These are phyloP conservation scores for Amorpha juglandis DNA, from an alignment of 2,888 invertebrate genomes.

Conservation along the genomic window DNA sequence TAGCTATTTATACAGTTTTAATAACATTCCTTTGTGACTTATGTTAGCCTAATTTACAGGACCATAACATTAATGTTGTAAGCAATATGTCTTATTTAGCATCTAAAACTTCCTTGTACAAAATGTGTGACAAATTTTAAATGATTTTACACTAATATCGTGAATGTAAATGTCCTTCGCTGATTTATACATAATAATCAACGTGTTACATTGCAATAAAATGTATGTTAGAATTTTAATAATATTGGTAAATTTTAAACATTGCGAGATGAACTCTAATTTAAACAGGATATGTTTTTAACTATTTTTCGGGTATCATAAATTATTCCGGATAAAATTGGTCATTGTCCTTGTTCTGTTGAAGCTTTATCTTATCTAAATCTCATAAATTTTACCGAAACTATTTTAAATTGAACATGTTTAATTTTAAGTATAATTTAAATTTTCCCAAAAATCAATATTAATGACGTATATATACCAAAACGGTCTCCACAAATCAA, in stretches of 20 bases:
- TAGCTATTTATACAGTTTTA: background rate
- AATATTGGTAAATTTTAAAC: too few species aligned
- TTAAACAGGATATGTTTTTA: background rate
- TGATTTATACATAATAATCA: too few species aligned
- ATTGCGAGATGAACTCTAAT: background rate
- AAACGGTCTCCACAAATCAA: background rate
- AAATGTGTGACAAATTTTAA: conserved; percentile 7
- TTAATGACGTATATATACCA: background rate
- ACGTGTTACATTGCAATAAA: too few species aligned
- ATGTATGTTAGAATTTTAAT: too few species aligned
- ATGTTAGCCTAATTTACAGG: background rate
- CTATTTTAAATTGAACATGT: background rate
- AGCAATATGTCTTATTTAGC: conserved; percentile 2
- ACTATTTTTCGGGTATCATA: background rate
- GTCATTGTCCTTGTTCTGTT: background rate
- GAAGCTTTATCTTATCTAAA: conserved; percentile 13
- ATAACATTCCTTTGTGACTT: background rate
- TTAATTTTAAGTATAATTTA: background rate
- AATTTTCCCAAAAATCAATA: background rate
- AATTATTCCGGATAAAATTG: background rate
- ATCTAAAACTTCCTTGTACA: background rate
- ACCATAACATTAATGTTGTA: background rate
- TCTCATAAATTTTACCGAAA: conserved; percentile 8
- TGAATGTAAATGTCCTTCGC: background rate
- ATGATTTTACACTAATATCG: conserved; percentile 6